A percentile compares a stretch with the other conserved stretches of the same genome.
Evolutionary conservation across 2,888 invertebrate genomes (phyloP).

Genomic region (Epistrophella euchroma): DNA sequence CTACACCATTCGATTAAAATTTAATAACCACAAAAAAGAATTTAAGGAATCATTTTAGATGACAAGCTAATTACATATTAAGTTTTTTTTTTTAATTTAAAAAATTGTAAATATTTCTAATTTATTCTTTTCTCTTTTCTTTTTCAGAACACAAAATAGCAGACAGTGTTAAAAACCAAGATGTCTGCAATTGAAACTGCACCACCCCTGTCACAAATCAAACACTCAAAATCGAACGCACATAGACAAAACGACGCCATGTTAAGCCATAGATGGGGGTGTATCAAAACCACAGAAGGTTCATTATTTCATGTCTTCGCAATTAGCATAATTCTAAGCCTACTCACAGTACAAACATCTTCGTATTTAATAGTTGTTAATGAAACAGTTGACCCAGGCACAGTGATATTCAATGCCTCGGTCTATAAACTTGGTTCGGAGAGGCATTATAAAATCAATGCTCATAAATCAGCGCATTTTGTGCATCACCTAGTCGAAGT

Average conservation of each 20-base stretch:
- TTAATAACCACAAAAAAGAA: too few species aligned
- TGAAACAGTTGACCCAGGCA: constrained; percentile 87
- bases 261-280: constrained; percentile 52
- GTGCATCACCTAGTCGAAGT: constrained; percentile 91
- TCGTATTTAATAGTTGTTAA: constrained; percentile 86
- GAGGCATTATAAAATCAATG: constrained; percentile 91
- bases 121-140: neutral
- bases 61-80: too few species aligned
- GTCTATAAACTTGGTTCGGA: constrained; percentile 92
- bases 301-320: constrained; percentile 50
- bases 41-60: too few species aligned
- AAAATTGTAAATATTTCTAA: neutral
- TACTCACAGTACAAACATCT: constrained; percentile 77
- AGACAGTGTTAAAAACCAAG: constrained; percentile 5
- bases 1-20: too few species aligned
- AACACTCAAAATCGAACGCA: constrained; percentile 28
- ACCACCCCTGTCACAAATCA: constrained; percentile 45
- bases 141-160: constrained; percentile 61
- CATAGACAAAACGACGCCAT: constrained; percentile 37
- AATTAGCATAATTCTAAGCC: constrained; percentile 65
- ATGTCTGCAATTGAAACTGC: constrained; percentile 42
- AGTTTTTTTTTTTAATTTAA: neutral
- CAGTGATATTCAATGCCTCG: constrained; percentile 90
- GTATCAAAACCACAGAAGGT: constrained; percentile 5
- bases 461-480: constrained; percentile 92